Percentiles rank a stretch among this genome's conserved stretches.
Conservation (phyloP, 2,888 invertebrate genomes). For the Watsonalla binaria region DNA sequence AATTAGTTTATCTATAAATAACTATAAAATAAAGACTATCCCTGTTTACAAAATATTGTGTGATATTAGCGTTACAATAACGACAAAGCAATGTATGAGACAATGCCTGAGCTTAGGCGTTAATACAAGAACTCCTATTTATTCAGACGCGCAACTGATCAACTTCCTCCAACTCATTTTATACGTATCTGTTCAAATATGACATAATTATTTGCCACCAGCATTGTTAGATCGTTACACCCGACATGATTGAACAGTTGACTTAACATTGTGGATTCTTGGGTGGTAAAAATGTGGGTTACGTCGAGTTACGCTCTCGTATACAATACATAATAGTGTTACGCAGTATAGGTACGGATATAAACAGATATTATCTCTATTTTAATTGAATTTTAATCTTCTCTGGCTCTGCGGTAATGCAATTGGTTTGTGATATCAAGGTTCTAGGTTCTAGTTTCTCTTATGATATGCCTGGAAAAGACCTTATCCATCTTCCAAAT, state of each 20-base stretch:
- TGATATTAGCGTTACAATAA: too few relatives aligned
- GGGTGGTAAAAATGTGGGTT: constrained; percentile 29
- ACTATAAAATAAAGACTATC: too few relatives aligned
- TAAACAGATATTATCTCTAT: neutral
- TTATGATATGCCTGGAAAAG: too few relatives aligned
- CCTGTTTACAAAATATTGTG: too few relatives aligned
- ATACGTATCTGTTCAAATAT: constrained; percentile 15
- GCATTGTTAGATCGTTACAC: constrained; percentile 17
- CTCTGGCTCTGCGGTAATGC: neutral
- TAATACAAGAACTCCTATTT: constrained; percentile 31
- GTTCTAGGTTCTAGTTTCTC: too few relatives aligned
- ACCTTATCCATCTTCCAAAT: too few relatives aligned
- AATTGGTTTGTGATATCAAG: too few relatives aligned
- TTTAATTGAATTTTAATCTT: too few relatives aligned
- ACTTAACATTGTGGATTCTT: constrained; percentile 30
- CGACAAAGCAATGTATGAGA: too few relatives aligned
- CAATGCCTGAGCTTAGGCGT: too few relatives aligned
- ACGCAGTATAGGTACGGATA: neutral
- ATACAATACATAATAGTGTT: constrained; percentile 22
- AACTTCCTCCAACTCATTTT: constrained; percentile 40
- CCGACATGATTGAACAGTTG: constrained; percentile 34
- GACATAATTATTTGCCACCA: constrained; percentile 21
- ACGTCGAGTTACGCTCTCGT: constrained; percentile 25
- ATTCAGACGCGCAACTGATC: constrained; percentile 50
- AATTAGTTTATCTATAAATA: too few relatives aligned